Evolutionary conservation across 1,140 invertebrate species (phyloP), one percentile per base, ranked within the genome.

Genomic region (Dendroctonus ponderosae): DNA sequence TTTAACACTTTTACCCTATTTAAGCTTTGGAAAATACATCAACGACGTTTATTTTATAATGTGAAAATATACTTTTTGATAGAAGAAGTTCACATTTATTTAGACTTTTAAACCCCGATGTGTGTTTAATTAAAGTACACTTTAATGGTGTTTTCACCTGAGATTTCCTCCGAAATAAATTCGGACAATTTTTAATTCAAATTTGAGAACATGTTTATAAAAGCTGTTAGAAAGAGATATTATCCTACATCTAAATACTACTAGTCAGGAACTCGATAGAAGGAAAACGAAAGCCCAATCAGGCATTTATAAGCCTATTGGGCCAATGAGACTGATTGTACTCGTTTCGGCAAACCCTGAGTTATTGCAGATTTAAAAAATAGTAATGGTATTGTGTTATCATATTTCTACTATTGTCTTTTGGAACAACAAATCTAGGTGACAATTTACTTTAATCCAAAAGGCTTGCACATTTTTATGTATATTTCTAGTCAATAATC

Each of bases 341-440:
- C 75, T 77, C 70, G 76, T 78, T 77, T 75, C 76, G 77, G 76
- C 74, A 72, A 77, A 78, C 77, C 77, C 77, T 78, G 77, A 78
- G 77, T 75, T 72, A 70, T 52, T 67, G 52, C 60, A 40, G 64
- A 60, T 40, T 61, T 56, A 58, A 49, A 62, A 48, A 6, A 11
- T 39, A n/a, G 8, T 46, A 37, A 43, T 15, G 11, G 9, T 60
- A 43, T 58, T 42, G 7, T 58, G n/a, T 58, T 12, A 40, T 11
- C 52, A 39, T n/a, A n/a, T n/a, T n/a, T n/a, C n/a, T n/a, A n/a
- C n/a, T n/a, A 51, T 68, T 70, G 62, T 66, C 68, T 26, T 26
- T 26, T 26, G 26, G 26, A 26, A 26, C n/a, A 51, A 51, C 26
- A 8, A 39, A 40, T 40, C 15, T 26, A 26, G 26, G 26, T 26